Base-by-base conservation (phyloP, 2,888 invertebrate species). In the Caenorhabditis imperialis region DNA sequence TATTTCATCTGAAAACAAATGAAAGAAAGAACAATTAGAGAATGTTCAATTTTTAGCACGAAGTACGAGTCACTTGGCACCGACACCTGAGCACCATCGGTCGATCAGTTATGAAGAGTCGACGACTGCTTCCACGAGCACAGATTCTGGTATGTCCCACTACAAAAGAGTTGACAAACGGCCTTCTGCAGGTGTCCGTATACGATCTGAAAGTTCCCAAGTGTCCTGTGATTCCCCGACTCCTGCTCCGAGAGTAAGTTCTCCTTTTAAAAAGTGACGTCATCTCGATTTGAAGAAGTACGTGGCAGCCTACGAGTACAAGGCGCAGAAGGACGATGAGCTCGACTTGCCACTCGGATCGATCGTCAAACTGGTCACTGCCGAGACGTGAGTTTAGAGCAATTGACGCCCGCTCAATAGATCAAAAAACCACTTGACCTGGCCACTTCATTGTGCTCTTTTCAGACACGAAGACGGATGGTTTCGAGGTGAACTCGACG, bases 281-380 rank as follows among this genome's bases (percentile, higher is more conserved):
- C n/a, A n/a, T n/a, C n/a, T n/a, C n/a, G n/a, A n/a, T n/a, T n/a
- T n/a, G n/a, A n/a, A n/a, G 67, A 57, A 40, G 25, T 74, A 73
- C 51, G 54, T 74, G 30, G 51, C 47, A n/a, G 62, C 69, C 12
- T 78, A 69, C 48, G 84, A 85, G 42, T 85, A 85, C 45, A 27
- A 50, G 18, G 82, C 84, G 6, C 50, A 62, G 20, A 55, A 72
- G n/a, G 71, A 81, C 1, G 85, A 85, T 54, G 85, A 85, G 44
- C 40, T 85, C 35, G 69, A 72, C 12, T 45, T 85, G 7, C 73
- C 78, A 20, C 55, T 79, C 3, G 85, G 85, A 14, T 79, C 83
- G 1, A 73, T 81, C n/a, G 73, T 84, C 10, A 54, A 38, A 23
- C 38, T 74, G 27, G 47, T 74, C 3, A 60, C 60, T 7, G 53